Base-by-base conservation (phyloP, 2,797 vertebrate genomes). In the Acrossocheilus wenchowensis region DNA sequence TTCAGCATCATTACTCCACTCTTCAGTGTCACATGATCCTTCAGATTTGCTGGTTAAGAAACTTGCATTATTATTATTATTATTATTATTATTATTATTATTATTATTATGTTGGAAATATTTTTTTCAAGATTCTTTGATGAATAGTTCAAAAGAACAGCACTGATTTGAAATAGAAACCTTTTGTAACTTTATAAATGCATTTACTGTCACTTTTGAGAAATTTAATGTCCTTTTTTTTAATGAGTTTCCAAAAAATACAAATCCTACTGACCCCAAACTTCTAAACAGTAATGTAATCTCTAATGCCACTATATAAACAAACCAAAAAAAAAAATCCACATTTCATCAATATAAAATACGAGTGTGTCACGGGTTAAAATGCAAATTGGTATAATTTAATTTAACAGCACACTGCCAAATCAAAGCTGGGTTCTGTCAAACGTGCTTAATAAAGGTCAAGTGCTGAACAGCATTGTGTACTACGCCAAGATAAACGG, bases 401-500 rank as follows among this genome's bases (percentile, higher is more conserved):
- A 39, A 41, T 88, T 86, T 48, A 84, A 88, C 62, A 81, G 26
- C 26, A n/a, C n/a, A 43, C 81, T 73, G 26, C 54, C 81, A 45
- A 75, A 85, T 73, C 41, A 52, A 85, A 82, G 69, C 82, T 78
- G 60, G 80, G 30, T 83, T 83, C 69, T 41, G 48, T 83, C 48
- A 60, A 79, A 77, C 69, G 60, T 36, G 72, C 68, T 85, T 88
- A 83, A 90, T 87, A 91, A 94, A 94, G 95, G 95, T 96, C 95
- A 91, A 94, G 94, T 95, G 94, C 92, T 95, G 93, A 89, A 92
- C 90, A 94, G 93, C 94, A 89, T 92, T 86, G 90, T 90, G 80
- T 78, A 89, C 87, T 90, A 93, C 92, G 96, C 95, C 95, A 96
- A 96, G 94, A 96, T 94, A 97, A 96, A 96, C 94, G 94, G 89